Base-by-base conservation (phyloP, 2,888 invertebrate genomes). In the Nomada ruficornis region DNA sequence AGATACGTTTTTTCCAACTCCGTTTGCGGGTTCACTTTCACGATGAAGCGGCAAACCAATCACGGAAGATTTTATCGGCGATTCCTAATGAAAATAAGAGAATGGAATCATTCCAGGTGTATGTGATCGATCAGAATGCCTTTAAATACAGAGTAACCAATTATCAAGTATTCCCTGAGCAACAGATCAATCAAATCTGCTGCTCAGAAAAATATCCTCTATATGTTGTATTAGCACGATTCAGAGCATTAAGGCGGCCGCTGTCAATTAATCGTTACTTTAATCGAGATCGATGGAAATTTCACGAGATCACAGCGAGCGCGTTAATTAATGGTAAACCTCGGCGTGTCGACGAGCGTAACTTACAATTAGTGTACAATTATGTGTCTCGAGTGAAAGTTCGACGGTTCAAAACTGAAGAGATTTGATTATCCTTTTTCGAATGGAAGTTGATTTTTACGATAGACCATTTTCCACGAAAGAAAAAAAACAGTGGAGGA, bases 51-150 rank as follows among this genome's bases (percentile, higher is more conserved):
- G 50, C 54, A n/a, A 47, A 68, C n/a, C 52, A 75, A 62, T 44
- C 20, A 15, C 26, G 29, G n/a, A 60, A 62, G 47, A 47, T 47
- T 47, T 26, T 20, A 23, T 20, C 20, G 20, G 20, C 4, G 20
- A 55, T n/a, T 20, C n/a, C n/a, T 1, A 55, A 10, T 20, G 20
- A 57, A 67, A 36, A 50, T 13, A 70, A 68, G 71, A 52, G 62
- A 63, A 77, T 68, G 68, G 69, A 59, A 82, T 82, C 73, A 71
- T 82, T 76, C 82, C 82, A 82, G 82, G 70, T 63, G 76, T 72
- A 71, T 52, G 62, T 71, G 67, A 54, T 70, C 42, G 36, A 65
- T 71, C 36, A 36, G 36, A 36, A 36, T 36, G 36, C 36, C 54
- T 70, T 23, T 44, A 70, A 26, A 75, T 52, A 23, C 72, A 63